Evolutionary conservation across 2,888 invertebrate species (phyloP), one percentile per base, ranked within the genome.

Genomic region (Cylloceria caligata): DNA sequence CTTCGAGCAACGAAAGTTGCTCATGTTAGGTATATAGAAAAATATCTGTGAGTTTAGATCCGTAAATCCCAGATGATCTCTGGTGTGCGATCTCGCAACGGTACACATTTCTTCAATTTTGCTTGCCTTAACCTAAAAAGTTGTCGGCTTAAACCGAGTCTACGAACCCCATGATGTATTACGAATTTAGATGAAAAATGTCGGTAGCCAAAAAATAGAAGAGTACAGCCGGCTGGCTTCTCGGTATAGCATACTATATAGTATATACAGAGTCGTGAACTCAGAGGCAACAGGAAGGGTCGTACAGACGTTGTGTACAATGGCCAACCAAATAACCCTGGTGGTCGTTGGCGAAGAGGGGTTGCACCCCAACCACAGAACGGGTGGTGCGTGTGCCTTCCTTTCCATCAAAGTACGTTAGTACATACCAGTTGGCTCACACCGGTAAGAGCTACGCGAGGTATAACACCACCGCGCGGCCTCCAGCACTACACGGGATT

Each of bases 351-450:
- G n/a, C 73, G 68, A 73, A 75, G 81, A 79, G 82, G 81, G 82
- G 84, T 76, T 83, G 82, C 80, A 81, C 84, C 82, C 82, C 79
- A 82, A 79, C 75, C 62, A 72, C 47, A 16, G 42, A 78, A 81
- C 83, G 47, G 85, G 80, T 81, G 85, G 69, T 84, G 85, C 80
- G 77, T 86, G 82, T 76, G 67, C 72, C 67, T 79, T 76, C 79
- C 87, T 88, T 87, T 87, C 83, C 76, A 85, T 83, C 30, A 85
- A 86, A 79, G 81, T 84, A 84, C 87, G 88, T 88, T 88, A 88
- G 88, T 88, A 39, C 62, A 62, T 62, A 82, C 86, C 86, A 83
- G 86, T 84, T 86, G 86, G 85, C 80, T 83, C 86, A 78, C 87
- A 80, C 27, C 74, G 77, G 69, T 77, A 75, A 77, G 76, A 81